Conservation (phyloP, 2,888 invertebrate species). For the Eremobia ochroleuca region DNA sequence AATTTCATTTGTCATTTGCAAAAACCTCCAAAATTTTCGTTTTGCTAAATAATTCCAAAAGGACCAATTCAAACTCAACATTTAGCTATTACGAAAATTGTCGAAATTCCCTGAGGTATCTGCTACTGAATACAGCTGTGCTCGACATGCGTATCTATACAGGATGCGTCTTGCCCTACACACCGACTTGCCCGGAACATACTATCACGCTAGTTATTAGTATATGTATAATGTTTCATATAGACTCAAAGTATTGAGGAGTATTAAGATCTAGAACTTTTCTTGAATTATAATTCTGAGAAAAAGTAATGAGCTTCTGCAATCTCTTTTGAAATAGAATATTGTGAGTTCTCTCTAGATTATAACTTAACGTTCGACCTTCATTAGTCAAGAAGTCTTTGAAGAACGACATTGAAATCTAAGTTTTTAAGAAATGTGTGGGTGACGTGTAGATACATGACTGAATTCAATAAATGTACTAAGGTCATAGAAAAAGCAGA, state of each 20-base stretch:
- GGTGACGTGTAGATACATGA: not conserved
- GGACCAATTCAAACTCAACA: slow-evolving; percentile 8
- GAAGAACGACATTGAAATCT: slow-evolving; percentile 5
- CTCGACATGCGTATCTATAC: slow-evolving; percentile 52
- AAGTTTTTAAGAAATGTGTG: slow-evolving; percentile 10
- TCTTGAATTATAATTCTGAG: not conserved
- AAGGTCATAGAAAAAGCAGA: slow-evolving; percentile 9
- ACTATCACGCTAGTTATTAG: slow-evolving; percentile 44
- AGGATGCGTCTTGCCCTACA: slow-evolving; percentile 70
- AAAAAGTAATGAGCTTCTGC: slow-evolving; percentile 12
- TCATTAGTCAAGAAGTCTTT: slow-evolving; percentile 12
- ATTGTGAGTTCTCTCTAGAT: slow-evolving; percentile 2
- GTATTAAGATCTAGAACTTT: not conserved
- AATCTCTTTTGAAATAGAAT: slow-evolving; percentile 17
- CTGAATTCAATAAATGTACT: not conserved
- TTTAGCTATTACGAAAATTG: slow-evolving; percentile 55
- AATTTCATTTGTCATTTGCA: not conserved
- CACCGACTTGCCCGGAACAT: slow-evolving; percentile 60
- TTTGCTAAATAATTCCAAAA: slow-evolving; percentile 19
- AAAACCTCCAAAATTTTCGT: not conserved
- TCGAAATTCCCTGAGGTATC: slow-evolving; percentile 51
- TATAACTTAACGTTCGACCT: not conserved
- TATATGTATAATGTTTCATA: not conserved
- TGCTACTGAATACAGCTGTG: slow-evolving; percentile 66
- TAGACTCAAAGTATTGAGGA: not conserved